Base-by-base conservation (phyloP, 2,113 vertebrate genomes). In the Chitala chitala region DNA sequence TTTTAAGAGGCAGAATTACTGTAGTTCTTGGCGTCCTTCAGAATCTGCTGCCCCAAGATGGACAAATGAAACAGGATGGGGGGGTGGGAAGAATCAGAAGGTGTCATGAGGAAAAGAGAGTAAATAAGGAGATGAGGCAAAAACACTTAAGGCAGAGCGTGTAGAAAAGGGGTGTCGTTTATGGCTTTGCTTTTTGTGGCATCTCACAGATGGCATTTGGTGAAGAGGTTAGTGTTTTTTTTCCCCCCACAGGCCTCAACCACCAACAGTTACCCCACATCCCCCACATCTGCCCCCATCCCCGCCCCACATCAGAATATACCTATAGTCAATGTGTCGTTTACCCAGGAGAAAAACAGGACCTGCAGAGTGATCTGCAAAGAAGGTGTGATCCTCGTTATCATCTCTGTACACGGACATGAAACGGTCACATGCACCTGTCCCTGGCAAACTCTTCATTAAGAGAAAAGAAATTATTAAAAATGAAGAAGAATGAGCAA, bases 201-300 rank as follows among this genome's bases (percentile, higher is more conserved):
- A 53, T 42, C 29, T 82, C 84, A 81, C 84, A 87, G 86, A 88
- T 84, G 88, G 83, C 81, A 78, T 79, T 84, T 86, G 82, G 81
- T 75, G 75, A 85, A 86, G 79, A 85, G 88, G 89, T 90, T 90
- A 88, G 59, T 31, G 36, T 24, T 56, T 79, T 68, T 78, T 68
- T 24, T 22, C 58, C 71, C 82, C 13, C 64, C 59, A 77, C 78
- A 68, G 77, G 75, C 76, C 76, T 83, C 73, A 72, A 72, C 72
- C 71, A 81, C 69, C 84, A 79, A 77, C 81, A 77, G 48, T 36
- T 48, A 69, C 53, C 79, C 78, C 78, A 74, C 69, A 38, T 42
- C 69, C 36, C 31, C 72, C 17, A 76, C 65, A 70, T 69, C 54
- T 13, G n/a, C 40, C 12, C 6, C 33, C 48, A 5, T n/a, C 7